A percentile compares a stretch with the other conserved stretches of the same genome.
Evolutionary conservation across 1,140 invertebrate genomes (phyloP).

Genomic region (Calephelis nemesis): DNA sequence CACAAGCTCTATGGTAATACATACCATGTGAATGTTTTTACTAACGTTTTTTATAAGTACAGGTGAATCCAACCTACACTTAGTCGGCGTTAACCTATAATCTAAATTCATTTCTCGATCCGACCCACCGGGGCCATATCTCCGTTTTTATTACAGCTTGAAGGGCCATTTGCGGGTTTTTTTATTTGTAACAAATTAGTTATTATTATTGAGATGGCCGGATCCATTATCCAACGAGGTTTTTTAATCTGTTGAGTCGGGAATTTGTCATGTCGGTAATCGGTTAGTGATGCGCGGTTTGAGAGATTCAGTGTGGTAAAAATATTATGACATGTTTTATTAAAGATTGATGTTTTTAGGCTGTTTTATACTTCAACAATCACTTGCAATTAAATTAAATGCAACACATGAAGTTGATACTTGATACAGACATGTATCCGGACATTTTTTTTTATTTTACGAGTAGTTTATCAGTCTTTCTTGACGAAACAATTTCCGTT

Average conservation of each 20-base stretch:
- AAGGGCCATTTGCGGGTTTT: slow-evolving; percentile 71
- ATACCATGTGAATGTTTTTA: slow-evolving; percentile 40
- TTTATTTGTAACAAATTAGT: slow-evolving; percentile 76
- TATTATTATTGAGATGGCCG: slow-evolving; percentile 64
- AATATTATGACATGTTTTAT: neutral
- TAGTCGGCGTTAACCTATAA: slow-evolving; percentile 76
- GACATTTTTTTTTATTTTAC: no score
- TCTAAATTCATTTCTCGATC: slow-evolving; percentile 78
- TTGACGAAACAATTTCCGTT: no score
- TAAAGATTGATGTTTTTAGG: neutral
- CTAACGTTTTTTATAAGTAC: slow-evolving; percentile 59
- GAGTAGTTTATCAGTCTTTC: no score
- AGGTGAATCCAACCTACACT: slow-evolving; percentile 72
- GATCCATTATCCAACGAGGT: slow-evolving; percentile 58
- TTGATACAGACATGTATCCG: no score
- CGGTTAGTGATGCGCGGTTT: slow-evolving; percentile 11
- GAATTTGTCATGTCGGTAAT: slow-evolving; percentile 24
- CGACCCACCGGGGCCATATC: slow-evolving; percentile 65
- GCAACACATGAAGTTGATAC: no score
- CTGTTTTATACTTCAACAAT: neutral
- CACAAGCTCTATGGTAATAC: neutral
- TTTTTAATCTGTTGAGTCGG: slow-evolving; percentile 38
- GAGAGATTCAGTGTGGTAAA: neutral
- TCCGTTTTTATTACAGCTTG: slow-evolving; percentile 75
- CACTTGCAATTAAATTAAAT: no score